These are phyloP conservation scores for Dromococcyx pavoninus DNA, from an alignment of 2,797 vertebrate genomes.

Conservation along the genomic window DNA sequence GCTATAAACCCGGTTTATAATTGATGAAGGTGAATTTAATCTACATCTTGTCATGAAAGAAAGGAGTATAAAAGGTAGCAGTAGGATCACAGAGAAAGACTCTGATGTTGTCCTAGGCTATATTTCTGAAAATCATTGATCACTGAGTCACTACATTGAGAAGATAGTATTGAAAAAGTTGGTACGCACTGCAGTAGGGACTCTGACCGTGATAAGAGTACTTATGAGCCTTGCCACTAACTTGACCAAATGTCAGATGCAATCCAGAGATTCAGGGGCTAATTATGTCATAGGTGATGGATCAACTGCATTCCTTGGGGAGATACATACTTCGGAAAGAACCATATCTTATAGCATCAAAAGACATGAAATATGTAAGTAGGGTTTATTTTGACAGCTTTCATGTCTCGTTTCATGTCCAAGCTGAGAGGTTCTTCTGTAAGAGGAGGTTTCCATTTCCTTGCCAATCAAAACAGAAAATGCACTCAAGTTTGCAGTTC, in stretches of 20 bases:
- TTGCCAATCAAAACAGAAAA: background rate
- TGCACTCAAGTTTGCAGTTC: background rate
- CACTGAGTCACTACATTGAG: background rate
- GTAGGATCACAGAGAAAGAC: background rate
- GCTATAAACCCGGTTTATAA: background rate
- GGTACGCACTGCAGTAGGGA: background rate
- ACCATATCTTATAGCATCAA: background rate
- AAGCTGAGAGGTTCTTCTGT: background rate
- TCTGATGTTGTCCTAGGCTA: background rate
- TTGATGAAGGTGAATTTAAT: background rate
- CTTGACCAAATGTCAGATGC: background rate
- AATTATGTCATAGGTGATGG: background rate
- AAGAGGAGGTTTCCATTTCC: background rate
- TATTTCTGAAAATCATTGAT: background rate
- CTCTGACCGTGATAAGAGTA: background rate
- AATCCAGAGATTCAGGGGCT: background rate
- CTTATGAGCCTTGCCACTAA: background rate
- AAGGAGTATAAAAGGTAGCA: background rate
- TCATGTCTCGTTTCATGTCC: background rate
- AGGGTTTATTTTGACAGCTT: background rate
- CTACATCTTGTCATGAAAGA: background rate
- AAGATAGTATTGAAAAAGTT: background rate
- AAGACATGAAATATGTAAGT: background rate
- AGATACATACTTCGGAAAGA: background rate
- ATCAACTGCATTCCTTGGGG: background rate